Base-by-base conservation (phyloP, 2,113 vertebrate genomes). In the Poicephalus meyeri region DNA sequence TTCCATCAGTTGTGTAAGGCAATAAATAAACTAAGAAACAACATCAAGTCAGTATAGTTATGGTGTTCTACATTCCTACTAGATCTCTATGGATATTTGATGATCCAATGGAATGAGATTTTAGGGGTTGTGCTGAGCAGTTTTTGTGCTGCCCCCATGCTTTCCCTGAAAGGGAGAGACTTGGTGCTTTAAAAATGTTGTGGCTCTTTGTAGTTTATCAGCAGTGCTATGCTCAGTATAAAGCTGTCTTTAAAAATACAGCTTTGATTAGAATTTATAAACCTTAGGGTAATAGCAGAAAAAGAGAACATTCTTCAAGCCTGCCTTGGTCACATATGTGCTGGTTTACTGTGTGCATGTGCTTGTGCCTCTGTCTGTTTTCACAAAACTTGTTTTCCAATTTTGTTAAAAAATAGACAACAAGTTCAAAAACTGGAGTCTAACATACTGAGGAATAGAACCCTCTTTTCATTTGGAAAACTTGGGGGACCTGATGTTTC, bases 1-100 rank as follows among this genome's bases (percentile, higher is more conserved):
- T 70, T 39, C 31, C 28, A 24, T 66, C 1, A 1, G 13, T 60
- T n/a, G 12, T 1, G 0, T 1, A 52, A 3, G 6, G 26, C 2
- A 7, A 39, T 39, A 65, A 94, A 73, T 33, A 88, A 49, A 91
- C 49, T 39, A 44, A 31, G 3, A 44, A 39, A 73, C 26, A 33
- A 6, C 0, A 3, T 44, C 37, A 52, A 37, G 16, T 50, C 25
- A 33, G 35, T 16, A 85, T 76, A 50, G 13, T 56, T 24, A 14
- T 0, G 2, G 44, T 39, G 23, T 12, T 88, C 23, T 50, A 3
- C 39, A n/a, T 70, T 56, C 37, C 64, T 28, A 60, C 33, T 69
- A 18, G n/a, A 21, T 64, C 42, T 82, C 21, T 50, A 21, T 4
- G 1, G n/a, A 53, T 24, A 53, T 31, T 25, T 5, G 6, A 5